Percentiles rank a stretch among this genome's conserved stretches.
These are phyloP conservation scores for Palythoa grandiflora DNA, from an alignment of 92 coral and sea anemone species.

Conservation along the genomic window DNA sequence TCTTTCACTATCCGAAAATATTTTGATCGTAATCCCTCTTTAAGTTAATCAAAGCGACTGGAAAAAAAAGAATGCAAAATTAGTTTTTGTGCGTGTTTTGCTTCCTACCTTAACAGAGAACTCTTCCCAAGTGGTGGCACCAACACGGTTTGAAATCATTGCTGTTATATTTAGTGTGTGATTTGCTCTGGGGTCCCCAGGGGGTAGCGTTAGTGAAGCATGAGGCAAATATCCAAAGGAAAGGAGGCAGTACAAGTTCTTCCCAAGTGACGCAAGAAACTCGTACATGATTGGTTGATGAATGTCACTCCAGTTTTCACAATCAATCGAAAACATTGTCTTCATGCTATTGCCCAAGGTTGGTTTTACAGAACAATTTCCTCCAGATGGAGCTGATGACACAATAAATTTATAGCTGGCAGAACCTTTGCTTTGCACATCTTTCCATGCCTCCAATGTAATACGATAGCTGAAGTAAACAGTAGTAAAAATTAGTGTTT, in stretches of 20 bases:
- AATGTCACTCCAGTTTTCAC: too few species aligned
- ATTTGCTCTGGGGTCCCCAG: neutral
- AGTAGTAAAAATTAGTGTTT: too few species aligned
- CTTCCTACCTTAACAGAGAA: constrained; percentile 13
- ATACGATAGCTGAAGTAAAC: constrained; percentile 12
- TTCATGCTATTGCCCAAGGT: neutral
- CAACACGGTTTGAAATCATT: neutral
- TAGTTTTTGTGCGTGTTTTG: neutral
- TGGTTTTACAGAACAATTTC: neutral
- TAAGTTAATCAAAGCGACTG: neutral
- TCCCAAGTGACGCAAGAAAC: neutral
- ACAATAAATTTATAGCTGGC: constrained; percentile 13
- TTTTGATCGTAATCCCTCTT: too few species aligned
- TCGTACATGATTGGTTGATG: too few species aligned
- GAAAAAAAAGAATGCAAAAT: neutral
- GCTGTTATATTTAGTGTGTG: constrained; percentile 23
- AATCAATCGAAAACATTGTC: too few species aligned
- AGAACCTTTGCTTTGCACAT: neutral
- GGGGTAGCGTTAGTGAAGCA: neutral
- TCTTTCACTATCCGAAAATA: too few species aligned
- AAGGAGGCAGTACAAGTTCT: neutral
- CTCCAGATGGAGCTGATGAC: neutral
- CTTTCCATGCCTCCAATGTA: neutral
- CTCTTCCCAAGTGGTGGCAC: neutral
- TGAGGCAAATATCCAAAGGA: neutral